phyloP scores from a whole-genome alignment of 2,113 vertebrate species.

The Mormyrus lacerda region DNA sequence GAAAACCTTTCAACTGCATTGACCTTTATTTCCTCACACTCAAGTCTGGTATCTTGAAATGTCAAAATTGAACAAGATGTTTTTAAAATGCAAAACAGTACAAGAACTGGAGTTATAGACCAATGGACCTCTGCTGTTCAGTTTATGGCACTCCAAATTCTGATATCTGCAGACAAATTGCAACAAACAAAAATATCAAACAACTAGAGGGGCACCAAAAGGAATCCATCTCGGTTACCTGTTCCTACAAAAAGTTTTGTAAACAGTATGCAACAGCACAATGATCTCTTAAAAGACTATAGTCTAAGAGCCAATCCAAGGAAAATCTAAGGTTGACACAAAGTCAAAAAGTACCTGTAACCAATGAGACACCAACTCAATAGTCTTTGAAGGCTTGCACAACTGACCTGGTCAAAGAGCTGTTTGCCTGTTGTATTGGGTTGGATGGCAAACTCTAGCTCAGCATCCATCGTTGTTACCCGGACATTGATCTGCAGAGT shows the following conservation, averaged over 20 bases:
- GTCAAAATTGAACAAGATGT: not conserved
- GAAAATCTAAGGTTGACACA: not conserved
- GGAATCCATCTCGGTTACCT: not conserved
- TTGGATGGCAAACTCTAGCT: constrained; percentile 97
- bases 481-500: constrained; percentile 81
- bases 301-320: not conserved
- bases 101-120: not conserved
- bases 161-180: not conserved
- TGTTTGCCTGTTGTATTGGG: constrained; percentile 94
- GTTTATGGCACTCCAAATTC: not conserved
- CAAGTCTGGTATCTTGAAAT: not conserved
- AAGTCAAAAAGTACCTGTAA: not conserved
- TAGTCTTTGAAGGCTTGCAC: not conserved
- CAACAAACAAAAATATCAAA: not conserved
- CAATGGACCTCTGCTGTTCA: not conserved
- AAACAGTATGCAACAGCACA: not conserved
- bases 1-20: not conserved
- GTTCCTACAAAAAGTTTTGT: not conserved
- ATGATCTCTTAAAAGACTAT: not conserved
- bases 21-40: not conserved
- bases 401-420: constrained; percentile 86
- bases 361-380: not conserved
- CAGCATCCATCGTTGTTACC: constrained; percentile 96
- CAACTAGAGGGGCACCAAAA: not conserved
- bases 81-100: not conserved